Percentiles rank a stretch among this genome's conserved stretches.
Conservation (phyloP, 1,140 invertebrate species). For the Pseudobourletiella spinata region DNA sequence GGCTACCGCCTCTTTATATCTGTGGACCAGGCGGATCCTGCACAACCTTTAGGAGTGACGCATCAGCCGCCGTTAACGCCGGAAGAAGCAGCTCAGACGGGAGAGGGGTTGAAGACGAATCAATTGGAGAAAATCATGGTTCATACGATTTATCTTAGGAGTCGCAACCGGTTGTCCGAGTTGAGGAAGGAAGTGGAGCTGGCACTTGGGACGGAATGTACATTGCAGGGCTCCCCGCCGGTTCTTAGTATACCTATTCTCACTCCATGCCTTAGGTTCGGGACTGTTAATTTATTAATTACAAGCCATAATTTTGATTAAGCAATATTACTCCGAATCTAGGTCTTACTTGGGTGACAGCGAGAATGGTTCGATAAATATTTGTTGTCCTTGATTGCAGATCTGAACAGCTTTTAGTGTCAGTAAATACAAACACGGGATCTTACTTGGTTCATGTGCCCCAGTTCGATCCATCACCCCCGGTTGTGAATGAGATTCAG, state of each 20-base stretch:
- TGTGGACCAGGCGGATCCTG: constrained; percentile 72
- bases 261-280: constrained; percentile 63
- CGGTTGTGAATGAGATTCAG: constrained; percentile 71
- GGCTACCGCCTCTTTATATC: constrained; percentile 81
- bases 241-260: constrained; percentile 81
- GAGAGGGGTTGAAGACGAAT: constrained; percentile 26
- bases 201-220: constrained; percentile 44
- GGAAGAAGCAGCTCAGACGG: constrained; percentile 44
- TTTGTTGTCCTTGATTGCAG: no score
- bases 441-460: constrained; percentile 81
- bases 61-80: constrained; percentile 76
- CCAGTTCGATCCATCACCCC: constrained; percentile 63
- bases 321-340: no score
- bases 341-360: no score
- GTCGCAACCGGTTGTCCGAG: constrained; percentile 66
- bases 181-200: constrained; percentile 63
- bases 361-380: no score
- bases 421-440: constrained; percentile 90
- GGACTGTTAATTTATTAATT: no score
- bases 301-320: no score
- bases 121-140: constrained; percentile 58
- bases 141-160: constrained; percentile 92
- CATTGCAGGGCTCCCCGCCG: constrained; percentile 71
- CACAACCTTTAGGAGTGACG: constrained; percentile 69
- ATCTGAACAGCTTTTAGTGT: constrained; percentile 81